Evolutionary conservation across 2,888 invertebrate species (phyloP).

Genomic region (Cataglyphis altisquamis): DNA sequence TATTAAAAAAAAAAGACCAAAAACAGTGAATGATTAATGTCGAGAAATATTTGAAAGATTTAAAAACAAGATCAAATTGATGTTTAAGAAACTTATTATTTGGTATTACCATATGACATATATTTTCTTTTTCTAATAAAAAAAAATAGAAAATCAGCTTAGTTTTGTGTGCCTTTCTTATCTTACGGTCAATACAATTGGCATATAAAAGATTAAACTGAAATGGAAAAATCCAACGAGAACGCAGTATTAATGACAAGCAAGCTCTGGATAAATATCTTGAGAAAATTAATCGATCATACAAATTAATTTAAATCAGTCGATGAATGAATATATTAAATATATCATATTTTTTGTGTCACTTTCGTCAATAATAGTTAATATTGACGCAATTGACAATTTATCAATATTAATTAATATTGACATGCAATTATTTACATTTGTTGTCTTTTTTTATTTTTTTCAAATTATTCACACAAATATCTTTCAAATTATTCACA

Average conservation of each 20-base stretch:
- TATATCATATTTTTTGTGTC: neutral
- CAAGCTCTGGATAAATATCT: neutral
- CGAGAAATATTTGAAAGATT: neutral
- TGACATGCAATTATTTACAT: neutral
- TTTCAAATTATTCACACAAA: neutral
- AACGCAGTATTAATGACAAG: conserved; percentile 4
- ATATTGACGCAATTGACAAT: neutral
- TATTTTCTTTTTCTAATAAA: neutral
- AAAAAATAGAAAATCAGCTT: neutral
- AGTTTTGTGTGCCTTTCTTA: conserved; percentile 13
- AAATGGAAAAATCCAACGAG: neutral
- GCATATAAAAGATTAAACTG: conserved; percentile 31
- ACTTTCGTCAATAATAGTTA: neutral
- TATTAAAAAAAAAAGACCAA: neutral
- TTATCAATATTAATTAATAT: neutral
- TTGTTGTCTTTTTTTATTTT: neutral
- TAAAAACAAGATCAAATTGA: neutral
- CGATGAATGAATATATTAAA: neutral
- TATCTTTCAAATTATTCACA: neutral
- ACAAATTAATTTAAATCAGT: too few relatives aligned
- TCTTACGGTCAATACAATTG: neutral
- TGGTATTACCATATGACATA: neutral
- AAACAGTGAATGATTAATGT: neutral
- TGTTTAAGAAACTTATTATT: neutral
- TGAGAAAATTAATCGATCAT: neutral